Evolutionary conservation across 2,113 vertebrate genomes (phyloP), one percentile per base, ranked within the genome.

Genomic region (Ictidomys tridecemlineatus): DNA sequence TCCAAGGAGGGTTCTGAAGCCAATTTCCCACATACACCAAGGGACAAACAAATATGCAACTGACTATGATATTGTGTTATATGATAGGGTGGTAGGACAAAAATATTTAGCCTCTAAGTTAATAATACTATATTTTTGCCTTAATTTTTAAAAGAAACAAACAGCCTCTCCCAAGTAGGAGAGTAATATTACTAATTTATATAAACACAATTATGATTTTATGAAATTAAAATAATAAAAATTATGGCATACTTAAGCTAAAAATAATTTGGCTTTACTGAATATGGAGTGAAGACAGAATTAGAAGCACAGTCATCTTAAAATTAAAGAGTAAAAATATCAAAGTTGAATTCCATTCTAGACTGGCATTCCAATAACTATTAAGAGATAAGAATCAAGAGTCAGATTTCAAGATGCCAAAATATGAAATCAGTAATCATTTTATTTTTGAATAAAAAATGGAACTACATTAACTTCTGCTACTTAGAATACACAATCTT

Each of bases 171-270:
- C 89, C 74, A 84, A 89, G 24, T 87, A n/a, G 82, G 51, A 94
- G 77, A 34, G 51, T n/a, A 95, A 34, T 65, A 88, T 48, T 69
- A 78, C 14, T 93, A 90, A 12, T 96, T 96, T 86, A 90, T 78
- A 85, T 70, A 91, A 96, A 93, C 6, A 90, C 6, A 37, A 94
- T 53, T 42, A 9, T 77, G 42, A 12, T 96, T 94, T 93, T 89
- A 73, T 93, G 93, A 94, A 94, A 74, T 63, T 93, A 94, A 94
- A n/a, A 95, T 92, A 80, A 92, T 42, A 42, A 42, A 93, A 91
- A 45, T 51, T 42, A 84, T 16, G 42, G 88, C 32, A 95, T 28
- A 90, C 26, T 39, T 37, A 92, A 96, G 39, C 65, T 91, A 80
- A n/a, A 37, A 93, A 67, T 48, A 76, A 34, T 77, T 87, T 92